Percentiles rank a stretch among this genome's conserved stretches.
phyloP scores from a whole-genome alignment of 2,113 vertebrate species.

The Casuarius casuarius region DNA sequence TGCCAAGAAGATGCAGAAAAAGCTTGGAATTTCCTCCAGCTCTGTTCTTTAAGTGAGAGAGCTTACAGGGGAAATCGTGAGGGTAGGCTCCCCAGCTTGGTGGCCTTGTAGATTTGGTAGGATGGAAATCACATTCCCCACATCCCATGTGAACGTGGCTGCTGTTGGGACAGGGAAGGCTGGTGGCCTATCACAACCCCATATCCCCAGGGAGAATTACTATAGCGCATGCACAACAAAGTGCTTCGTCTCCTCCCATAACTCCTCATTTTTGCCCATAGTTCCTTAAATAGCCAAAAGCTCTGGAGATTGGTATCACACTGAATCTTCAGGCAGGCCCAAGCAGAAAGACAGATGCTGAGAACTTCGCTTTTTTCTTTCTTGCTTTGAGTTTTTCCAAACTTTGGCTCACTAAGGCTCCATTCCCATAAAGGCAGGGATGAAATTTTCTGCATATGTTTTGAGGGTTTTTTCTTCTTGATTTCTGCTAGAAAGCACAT shows the following conservation, averaged over 20 bases:
- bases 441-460: background rate
- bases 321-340: background rate
- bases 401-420: background rate
- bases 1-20: background rate
- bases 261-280: background rate
- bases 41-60: background rate
- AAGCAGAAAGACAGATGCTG: background rate
- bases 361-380: no score
- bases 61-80: background rate
- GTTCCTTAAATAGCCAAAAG: background rate
- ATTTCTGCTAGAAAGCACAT: background rate
- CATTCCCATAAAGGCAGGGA: background rate
- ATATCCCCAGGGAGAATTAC: no score
- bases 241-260: background rate
- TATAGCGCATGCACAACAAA: background rate
- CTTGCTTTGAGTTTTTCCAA: no score
- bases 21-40: background rate
- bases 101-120: background rate
- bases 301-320: background rate
- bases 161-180: background rate
- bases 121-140: background rate
- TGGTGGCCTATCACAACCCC: no score
- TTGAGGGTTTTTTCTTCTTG: background rate
- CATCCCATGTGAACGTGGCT: background rate
- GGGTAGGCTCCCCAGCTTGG: background rate